These are phyloP conservation scores for Battus philenor DNA, from an alignment of 1,140 invertebrate genomes.

Conservation along the genomic window DNA sequence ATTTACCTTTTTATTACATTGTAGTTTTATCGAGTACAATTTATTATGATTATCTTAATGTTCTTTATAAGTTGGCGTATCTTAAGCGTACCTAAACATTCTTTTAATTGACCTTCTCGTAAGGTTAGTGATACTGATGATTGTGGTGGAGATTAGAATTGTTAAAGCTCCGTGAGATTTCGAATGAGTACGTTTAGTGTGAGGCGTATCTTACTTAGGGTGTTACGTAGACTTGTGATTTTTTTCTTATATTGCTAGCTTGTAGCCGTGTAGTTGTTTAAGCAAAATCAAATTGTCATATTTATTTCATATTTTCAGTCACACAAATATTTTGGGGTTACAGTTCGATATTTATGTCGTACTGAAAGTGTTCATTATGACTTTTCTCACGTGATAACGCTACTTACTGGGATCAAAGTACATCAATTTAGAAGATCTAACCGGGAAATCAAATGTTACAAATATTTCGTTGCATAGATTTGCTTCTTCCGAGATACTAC, in stretches of 20 bases:
- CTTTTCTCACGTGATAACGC: background rate
- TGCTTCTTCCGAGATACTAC: constrained; percentile 31
- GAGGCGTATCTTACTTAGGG: constrained; percentile 41
- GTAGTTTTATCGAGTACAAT: constrained; percentile 59
- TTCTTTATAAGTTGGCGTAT: constrained; percentile 63
- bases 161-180: constrained; percentile 43
- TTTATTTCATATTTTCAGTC: constrained; percentile 54
- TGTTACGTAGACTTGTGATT: constrained; percentile 64
- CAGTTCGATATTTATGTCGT: constrained; percentile 24
- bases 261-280: constrained; percentile 64
- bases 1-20: constrained; percentile 36
- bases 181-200: constrained; percentile 27
- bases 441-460: background rate
- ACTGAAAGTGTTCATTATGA: background rate
- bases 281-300: constrained; percentile 59
- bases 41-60: constrained; percentile 42
- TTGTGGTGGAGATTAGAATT: constrained; percentile 53
- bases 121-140: constrained; percentile 74
- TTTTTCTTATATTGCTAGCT: constrained; percentile 63
- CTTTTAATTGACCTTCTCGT: constrained; percentile 72
- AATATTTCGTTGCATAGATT: constrained; percentile 14
- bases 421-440: constrained; percentile 1
- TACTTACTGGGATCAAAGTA: constrained; percentile 10
- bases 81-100: constrained; percentile 73
- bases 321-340: constrained; percentile 38